phyloP scores from a whole-genome alignment of 2,113 vertebrate genomes.

The Triplophysa tibetana region DNA sequence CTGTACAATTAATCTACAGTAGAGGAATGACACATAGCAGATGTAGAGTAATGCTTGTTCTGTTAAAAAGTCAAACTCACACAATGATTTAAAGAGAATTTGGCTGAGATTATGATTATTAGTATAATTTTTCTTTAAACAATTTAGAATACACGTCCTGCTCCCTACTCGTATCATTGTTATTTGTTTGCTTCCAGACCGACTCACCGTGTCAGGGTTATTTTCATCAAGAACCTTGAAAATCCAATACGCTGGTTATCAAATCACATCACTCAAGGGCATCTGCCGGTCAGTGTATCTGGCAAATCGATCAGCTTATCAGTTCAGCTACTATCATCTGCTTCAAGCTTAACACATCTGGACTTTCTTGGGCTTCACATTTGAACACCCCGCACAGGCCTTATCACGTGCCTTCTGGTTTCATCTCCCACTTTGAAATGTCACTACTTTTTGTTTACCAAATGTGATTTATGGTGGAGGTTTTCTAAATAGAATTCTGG shows the following conservation, averaged over 20 bases:
- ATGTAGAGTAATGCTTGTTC: too few relatives aligned
- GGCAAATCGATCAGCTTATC: constrained; percentile 63
- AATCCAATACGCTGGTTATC: constrained; percentile 47
- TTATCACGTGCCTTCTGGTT: constrained; percentile 43
- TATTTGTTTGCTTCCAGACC: constrained; percentile 20
- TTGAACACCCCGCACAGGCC: constrained; percentile 27
- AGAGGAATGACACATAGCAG: too few relatives aligned
- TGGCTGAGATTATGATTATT: not conserved
- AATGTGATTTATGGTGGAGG: not conserved
- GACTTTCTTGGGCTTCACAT: constrained; percentile 40
- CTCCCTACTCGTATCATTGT: not conserved
- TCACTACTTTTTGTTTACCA: not conserved
- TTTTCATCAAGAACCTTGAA: constrained; percentile 42
- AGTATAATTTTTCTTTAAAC: not conserved
- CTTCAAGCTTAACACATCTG: constrained; percentile 48
- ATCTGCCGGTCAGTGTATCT: constrained; percentile 64
- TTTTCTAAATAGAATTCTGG: too few relatives aligned
- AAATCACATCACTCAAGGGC: constrained; percentile 56
- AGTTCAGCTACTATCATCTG: constrained; percentile 49
- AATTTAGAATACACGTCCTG: not conserved
- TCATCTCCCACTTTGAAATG: constrained; percentile 46
- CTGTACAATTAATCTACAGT: not conserved
- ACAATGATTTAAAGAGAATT: not conserved
- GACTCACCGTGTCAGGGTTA: constrained; percentile 31
- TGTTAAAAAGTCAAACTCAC: too few relatives aligned